Evolutionary conservation across 2,113 vertebrate species (phyloP).

Genomic region (Nothocercus nigrocapillus): DNA sequence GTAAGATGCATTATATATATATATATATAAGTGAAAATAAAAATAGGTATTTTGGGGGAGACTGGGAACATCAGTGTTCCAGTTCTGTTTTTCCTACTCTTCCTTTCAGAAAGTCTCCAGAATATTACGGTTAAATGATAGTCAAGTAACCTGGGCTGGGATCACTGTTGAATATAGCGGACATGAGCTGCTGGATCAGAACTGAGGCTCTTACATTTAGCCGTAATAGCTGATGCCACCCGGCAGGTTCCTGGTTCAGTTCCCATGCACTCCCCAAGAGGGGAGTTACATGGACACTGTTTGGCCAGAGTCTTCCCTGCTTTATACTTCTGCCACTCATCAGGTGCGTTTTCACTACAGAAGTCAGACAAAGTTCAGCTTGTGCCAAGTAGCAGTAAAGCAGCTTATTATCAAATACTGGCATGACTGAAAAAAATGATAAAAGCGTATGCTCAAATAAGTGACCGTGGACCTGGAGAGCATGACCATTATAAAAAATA

Average conservation of each 20-base stretch:
- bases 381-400: not conserved
- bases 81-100: not conserved
- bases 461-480: not conserved
- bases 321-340: not conserved
- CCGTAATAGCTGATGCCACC: fast-evolving
- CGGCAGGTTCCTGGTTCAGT: not conserved
- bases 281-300: not conserved
- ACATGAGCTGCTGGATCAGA: not conserved
- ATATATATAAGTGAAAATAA: not conserved
- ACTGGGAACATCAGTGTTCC: not conserved
- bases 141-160: not conserved
- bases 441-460: not conserved
- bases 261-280: not conserved
- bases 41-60: not conserved
- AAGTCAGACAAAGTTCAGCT: not conserved
- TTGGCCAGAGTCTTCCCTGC: not conserved
- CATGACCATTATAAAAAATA: not conserved
- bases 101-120: not conserved
- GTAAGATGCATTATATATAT: not conserved
- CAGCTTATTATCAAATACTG: not conserved
- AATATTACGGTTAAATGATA: not conserved
- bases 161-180: too few relatives aligned
- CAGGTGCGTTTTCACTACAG: not conserved
- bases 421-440: not conserved
- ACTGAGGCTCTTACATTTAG: not conserved